phyloP scores from a whole-genome alignment of 2,113 vertebrate species.

The Carassius gibelio region DNA sequence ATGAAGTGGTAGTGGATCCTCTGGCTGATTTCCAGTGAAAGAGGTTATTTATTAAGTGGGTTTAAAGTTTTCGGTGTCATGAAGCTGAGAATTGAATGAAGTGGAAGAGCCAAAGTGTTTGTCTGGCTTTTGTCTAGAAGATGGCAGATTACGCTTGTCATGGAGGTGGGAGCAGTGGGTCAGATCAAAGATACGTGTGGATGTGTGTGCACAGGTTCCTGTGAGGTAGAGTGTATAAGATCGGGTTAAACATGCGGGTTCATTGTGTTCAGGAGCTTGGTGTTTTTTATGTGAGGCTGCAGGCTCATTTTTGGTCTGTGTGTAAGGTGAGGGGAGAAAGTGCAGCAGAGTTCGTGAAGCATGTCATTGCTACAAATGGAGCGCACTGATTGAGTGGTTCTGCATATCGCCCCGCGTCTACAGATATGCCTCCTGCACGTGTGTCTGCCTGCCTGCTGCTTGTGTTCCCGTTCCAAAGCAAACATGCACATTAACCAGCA shows the following conservation, averaged over 20 bases:
- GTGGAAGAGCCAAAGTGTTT: conserved; percentile 19
- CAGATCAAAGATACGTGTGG: conserved; percentile 39
- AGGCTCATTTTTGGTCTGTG: neutral
- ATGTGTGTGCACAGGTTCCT: conserved; percentile 14
- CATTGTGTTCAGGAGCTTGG: conserved; percentile 25
- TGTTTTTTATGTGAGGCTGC: neutral
- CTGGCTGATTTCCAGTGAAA: conserved; percentile 3
- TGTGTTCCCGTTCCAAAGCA: conserved; percentile 43
- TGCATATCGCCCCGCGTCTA: conserved; percentile 55
- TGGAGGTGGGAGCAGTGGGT: conserved; percentile 4
- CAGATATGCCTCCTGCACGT: conserved; percentile 42
- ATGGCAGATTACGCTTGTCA: conserved; percentile 30
- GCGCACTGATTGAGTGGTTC: conserved; percentile 62
- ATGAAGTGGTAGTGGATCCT: neutral
- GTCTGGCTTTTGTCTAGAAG: conserved; percentile 24
- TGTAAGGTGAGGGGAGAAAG: conserved; percentile 5
- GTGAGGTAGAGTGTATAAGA: conserved; percentile 13
- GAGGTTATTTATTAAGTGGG: neutral
- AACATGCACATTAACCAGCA: conserved; percentile 30
- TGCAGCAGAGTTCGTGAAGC: conserved; percentile 55
- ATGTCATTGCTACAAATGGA: conserved; percentile 70
- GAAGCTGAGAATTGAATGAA: neutral
- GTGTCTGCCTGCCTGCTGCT: conserved; percentile 45
- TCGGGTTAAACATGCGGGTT: conserved; percentile 14
- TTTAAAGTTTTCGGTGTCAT: neutral